Evolutionary conservation across 1,140 invertebrate genomes (phyloP).

Genomic region (Myzus persicae): DNA sequence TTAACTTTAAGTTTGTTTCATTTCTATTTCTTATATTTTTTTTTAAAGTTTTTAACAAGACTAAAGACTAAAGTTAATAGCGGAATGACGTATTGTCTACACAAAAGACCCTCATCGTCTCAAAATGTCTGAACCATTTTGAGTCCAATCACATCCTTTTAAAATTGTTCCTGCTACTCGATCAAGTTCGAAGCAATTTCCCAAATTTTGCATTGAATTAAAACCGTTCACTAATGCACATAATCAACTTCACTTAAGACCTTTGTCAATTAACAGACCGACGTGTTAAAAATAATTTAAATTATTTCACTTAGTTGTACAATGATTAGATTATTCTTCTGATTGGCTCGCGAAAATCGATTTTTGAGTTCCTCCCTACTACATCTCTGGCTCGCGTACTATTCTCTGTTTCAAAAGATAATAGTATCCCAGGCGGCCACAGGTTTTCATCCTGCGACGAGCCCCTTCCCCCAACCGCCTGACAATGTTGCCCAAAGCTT

Average conservation of each 20-base stretch:
- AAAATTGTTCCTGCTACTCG: neutral
- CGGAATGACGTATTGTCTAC: neutral
- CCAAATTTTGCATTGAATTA: neutral
- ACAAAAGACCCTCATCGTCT: neutral
- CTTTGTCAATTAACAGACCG: neutral
- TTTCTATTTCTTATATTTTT: neutral
- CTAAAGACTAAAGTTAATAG: neutral
- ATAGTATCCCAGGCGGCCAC: neutral
- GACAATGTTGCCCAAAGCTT: too few species aligned
- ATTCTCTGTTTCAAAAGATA: neutral
- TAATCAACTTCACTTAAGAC: neutral
- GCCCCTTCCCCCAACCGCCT: neutral
- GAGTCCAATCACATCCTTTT: neutral
- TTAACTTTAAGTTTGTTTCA: neutral
- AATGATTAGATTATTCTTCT: neutral
- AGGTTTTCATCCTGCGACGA: neutral
- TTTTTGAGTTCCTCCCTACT: neutral
- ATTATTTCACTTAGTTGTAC: neutral
- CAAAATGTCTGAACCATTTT: neutral
- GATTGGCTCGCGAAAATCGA: neutral
- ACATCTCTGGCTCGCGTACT: neutral
- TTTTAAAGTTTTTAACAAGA: neutral
- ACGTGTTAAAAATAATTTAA: neutral
- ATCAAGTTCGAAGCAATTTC: neutral
- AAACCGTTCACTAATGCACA: neutral